Evolutionary conservation across 53 echinoderm and acorn worm species (phyloP).

Genomic region (Patiria pectinifera): DNA sequence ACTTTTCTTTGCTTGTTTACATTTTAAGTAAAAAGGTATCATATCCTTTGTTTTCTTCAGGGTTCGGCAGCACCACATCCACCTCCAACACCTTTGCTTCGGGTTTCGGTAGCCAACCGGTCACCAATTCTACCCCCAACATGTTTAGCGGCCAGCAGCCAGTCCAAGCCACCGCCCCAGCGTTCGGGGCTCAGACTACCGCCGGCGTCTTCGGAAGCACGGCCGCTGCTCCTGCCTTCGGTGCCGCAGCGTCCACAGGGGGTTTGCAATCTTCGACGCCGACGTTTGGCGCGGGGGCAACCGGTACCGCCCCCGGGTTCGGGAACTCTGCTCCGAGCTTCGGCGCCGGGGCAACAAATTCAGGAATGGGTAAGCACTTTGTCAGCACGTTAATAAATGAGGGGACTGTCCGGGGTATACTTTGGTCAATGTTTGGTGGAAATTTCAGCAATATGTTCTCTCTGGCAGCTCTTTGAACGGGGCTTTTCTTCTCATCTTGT

Average conservation of each 20-base stretch:
- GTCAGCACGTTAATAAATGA: not conserved
- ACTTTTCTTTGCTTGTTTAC: not conserved
- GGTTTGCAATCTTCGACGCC: conserved; percentile 50
- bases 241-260: conserved; percentile 44
- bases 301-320: conserved; percentile 22
- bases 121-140: conserved; percentile 49
- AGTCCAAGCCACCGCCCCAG: conserved; percentile 46
- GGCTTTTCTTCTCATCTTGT: no score
- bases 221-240: conserved; percentile 66
- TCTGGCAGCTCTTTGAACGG: no score
- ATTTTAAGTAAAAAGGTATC: not conserved
- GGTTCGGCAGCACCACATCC: conserved; percentile 64
- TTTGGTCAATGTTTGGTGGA: no score
- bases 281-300: conserved; percentile 56
- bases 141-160: conserved; percentile 67
- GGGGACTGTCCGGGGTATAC: not conserved
- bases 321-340: conserved; percentile 27
- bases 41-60: not conserved
- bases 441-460: no score
- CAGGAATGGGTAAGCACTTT: conserved; percentile 15
- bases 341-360: conserved; percentile 36
- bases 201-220: conserved; percentile 56
- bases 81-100: conserved; percentile 55
- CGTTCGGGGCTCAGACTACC: conserved; percentile 63
- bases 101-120: conserved; percentile 57